phyloP scores from a whole-genome alignment of 2,888 invertebrate species.

The Doris montereyensis region DNA sequence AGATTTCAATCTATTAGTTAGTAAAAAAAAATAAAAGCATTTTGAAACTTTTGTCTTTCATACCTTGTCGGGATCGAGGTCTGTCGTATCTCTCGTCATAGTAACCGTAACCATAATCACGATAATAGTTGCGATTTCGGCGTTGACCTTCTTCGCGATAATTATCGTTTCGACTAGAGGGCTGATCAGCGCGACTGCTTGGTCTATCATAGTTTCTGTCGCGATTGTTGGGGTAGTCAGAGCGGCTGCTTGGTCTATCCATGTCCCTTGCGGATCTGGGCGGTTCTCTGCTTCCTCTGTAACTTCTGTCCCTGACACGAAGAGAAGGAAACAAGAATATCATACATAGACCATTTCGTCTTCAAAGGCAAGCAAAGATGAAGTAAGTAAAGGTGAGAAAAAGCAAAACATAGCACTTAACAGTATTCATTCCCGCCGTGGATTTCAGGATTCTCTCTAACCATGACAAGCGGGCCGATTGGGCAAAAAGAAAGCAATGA shows the following conservation, averaged over 20 bases:
- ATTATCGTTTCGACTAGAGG: conserved; percentile 45
- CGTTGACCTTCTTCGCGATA: conserved; percentile 48
- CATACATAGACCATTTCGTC: not conserved
- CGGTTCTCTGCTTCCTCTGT: not conserved
- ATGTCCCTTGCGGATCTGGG: not conserved
- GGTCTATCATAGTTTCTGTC: conserved; percentile 24
- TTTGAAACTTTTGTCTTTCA: no score
- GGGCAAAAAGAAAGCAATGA: no score
- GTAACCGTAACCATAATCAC: conserved; percentile 47
- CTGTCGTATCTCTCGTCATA: conserved; percentile 58
- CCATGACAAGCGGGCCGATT: no score
- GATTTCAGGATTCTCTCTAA: no score
- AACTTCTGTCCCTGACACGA: not conserved
- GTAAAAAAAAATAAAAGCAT: no score
- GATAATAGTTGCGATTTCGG: conserved; percentile 33
- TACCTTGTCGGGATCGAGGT: conserved; percentile 63
- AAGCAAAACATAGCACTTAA: no score
- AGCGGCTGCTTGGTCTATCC: conserved; percentile 10
- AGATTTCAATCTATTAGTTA: no score
- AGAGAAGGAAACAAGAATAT: not conserved
- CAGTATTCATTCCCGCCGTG: no score
- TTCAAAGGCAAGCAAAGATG: not conserved
- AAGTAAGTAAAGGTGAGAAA: no score
- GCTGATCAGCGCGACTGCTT: conserved; percentile 29
- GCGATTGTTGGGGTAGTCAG: no score